phyloP scores from a whole-genome alignment of 2,888 invertebrate species.

The Orthonychiurus folsomi region DNA sequence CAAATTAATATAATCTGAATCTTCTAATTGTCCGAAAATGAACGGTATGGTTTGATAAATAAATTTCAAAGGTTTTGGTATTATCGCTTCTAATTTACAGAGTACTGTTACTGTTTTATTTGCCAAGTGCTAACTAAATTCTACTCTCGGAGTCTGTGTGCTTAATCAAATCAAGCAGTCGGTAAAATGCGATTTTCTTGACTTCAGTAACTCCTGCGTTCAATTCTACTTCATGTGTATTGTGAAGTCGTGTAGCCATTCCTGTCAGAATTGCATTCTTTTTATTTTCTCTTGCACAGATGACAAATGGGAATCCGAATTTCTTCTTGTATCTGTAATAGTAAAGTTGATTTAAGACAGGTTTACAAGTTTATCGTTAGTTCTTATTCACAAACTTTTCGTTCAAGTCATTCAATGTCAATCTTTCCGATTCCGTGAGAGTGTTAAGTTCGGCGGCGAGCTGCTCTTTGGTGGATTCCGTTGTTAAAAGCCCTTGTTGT shows the following conservation, averaged over 20 bases:
- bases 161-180: constrained; percentile 51
- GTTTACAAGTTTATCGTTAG: constrained; percentile 7
- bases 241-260: constrained; percentile 50
- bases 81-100: no score
- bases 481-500: constrained; percentile 50
- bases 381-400: constrained; percentile 42
- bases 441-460: constrained; percentile 50
- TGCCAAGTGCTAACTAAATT: background rate
- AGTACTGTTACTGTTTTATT: constrained; percentile 4
- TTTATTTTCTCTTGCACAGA: constrained; percentile 58
- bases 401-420: constrained; percentile 48
- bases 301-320: constrained; percentile 61
- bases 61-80: no score
- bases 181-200: constrained; percentile 57
- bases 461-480: constrained; percentile 55
- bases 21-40: no score
- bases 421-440: constrained; percentile 51
- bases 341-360: no score
- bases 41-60: no score
- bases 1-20: no score
- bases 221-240: constrained; percentile 51
- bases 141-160: constrained; percentile 10
- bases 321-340: constrained; percentile 54
- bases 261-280: constrained; percentile 52
- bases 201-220: constrained; percentile 55